Percentiles rank a stretch among this genome's conserved stretches.
Conservation (phyloP, 2,113 vertebrate genomes). For the Crypturellus undulatus region DNA sequence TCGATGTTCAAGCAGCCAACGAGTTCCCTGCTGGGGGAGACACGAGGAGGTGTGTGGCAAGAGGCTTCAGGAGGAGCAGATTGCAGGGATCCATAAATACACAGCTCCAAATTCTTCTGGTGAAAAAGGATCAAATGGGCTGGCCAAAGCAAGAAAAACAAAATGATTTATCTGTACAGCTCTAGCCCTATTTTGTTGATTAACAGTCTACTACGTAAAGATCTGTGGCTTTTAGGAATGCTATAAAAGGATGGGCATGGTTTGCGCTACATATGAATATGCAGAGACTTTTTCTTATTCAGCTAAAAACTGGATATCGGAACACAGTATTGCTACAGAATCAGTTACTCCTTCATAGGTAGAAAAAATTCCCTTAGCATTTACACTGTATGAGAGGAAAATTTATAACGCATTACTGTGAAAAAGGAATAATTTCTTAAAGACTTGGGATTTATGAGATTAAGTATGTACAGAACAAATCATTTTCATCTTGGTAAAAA, state of each 20-base stretch:
- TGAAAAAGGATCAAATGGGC: not conserved
- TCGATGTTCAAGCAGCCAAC: not conserved
- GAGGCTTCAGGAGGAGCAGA: not conserved
- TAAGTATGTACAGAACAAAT: not conserved
- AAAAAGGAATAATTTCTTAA: not conserved
- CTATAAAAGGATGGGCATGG: not conserved
- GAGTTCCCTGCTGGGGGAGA: accelerated
- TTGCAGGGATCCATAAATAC: not conserved
- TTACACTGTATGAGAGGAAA: not conserved
- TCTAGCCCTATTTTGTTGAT: not conserved
- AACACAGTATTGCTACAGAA: not conserved
- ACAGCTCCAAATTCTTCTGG: not conserved
- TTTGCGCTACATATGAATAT: not conserved
- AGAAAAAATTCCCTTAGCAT: not conserved
- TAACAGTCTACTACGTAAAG: not conserved
- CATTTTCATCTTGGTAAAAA: not conserved
- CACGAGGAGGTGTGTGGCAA: accelerated
- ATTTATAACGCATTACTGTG: not conserved
- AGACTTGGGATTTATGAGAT: not conserved
- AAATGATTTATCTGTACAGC: not conserved
- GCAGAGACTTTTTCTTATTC: not conserved
- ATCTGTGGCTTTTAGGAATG: not conserved
- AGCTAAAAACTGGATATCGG: not conserved
- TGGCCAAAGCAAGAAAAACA: not conserved
- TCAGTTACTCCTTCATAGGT: not conserved